A percentile compares a stretch with the other conserved stretches of the same genome.
Evolutionary conservation across 2,797 vertebrate genomes (phyloP).

Genomic region (Ispidina picta): DNA sequence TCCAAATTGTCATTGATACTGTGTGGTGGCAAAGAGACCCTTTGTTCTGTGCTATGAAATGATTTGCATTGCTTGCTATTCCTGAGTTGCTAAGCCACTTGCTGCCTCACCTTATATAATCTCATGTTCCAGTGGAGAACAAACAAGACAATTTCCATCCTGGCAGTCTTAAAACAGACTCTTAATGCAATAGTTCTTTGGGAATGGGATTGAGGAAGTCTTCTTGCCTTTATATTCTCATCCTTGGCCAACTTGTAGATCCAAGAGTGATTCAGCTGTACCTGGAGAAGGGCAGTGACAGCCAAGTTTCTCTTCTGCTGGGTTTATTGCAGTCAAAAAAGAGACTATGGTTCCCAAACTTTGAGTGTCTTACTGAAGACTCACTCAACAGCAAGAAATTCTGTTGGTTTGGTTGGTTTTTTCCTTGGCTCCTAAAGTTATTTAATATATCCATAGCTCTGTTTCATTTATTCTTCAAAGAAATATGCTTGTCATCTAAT

Average conservation of each 20-base stretch:
- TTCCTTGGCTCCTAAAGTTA: neutral
- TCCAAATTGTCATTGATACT: neutral
- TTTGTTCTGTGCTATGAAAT: neutral
- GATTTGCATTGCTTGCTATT: neutral
- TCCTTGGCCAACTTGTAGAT: neutral
- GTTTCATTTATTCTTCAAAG: neutral
- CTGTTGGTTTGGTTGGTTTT: fast-evolving
- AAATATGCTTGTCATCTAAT: neutral
- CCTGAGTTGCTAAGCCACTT: neutral
- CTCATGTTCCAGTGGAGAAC: neutral
- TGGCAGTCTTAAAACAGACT: neutral
- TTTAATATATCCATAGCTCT: neutral
- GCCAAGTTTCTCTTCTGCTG: neutral
- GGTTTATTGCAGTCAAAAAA: neutral
- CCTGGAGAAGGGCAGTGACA: neutral
- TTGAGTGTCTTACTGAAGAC: neutral
- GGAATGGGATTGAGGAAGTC: neutral
- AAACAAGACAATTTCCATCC: neutral
- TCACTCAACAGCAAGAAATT: neutral
- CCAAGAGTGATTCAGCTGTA: neutral
- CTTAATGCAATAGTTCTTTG: neutral
- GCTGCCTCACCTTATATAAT: neutral
- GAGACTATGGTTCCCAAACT: neutral
- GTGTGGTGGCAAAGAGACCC: neutral
- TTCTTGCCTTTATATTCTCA: neutral